Evolutionary conservation across 2,888 invertebrate genomes (phyloP), one percentile per base, ranked within the genome.

Genomic region (Allolobophora icterica): DNA sequence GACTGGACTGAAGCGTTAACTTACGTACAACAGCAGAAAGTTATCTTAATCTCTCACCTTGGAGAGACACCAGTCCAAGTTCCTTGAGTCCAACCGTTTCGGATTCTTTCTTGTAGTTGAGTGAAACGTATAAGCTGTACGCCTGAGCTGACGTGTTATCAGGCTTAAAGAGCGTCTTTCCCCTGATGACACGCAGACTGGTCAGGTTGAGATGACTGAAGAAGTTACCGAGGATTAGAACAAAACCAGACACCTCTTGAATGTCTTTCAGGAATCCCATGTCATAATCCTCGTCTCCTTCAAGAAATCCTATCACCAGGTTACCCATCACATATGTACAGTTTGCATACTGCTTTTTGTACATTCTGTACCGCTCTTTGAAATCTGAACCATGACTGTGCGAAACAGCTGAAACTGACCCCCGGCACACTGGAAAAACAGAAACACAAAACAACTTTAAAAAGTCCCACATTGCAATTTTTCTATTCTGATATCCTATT

Each of bases 261-360:
- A 99, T 99, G 95, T 98, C 97, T 95, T 98, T 97, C 92, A 99
- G 96, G 95, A 99, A 99, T 93, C 97, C 97, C 93, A 99, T 96
- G 95, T 99, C 98, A 95, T 97, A 96, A 92, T 97, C 97, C 92
- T 33, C 21, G 0, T 94, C 93, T 11, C 83, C 58, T 84, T 94
- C 94, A 6, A 99, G 97, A 71, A 98, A 98, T 92, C 98, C 98
- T 93, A 99, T 96, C 96, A 99, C 99, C 95, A 99, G 96, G 96
- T 99, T 99, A 92, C 99, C 99, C 95, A 99, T 98, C 93, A 99
- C 98, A 96, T 99, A 98, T 42, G 99, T 99, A 96, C 99, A 99
- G 96, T 99, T 99, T 93, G 97, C 98, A 96, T 98, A 99, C 94
- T 98, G 91, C 5, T 92, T 90, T 91, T 93, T 93, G 91, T 94